A percentile compares a stretch with the other conserved stretches of the same genome.
Conservation (phyloP, 2,113 vertebrate species). For the Paracanthobrama guichenoti region DNA sequence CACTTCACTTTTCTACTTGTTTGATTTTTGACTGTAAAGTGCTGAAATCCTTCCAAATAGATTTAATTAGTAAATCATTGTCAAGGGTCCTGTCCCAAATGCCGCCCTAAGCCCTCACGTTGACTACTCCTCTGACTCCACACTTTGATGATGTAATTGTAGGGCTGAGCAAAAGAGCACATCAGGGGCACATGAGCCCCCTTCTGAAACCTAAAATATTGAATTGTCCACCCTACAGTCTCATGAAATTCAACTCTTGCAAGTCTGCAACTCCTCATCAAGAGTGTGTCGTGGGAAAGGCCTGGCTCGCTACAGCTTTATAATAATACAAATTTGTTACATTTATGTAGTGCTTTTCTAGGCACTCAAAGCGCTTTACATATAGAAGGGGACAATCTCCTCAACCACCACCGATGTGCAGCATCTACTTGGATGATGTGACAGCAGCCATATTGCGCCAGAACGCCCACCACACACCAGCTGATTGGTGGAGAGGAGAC, state of each 20-base stretch:
- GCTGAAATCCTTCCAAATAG: conserved; percentile 32
- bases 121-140: background rate
- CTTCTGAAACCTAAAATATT: background rate
- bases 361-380: too few relatives aligned
- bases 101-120: background rate
- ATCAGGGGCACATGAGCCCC: background rate
- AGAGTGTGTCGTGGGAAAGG: background rate
- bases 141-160: conserved; percentile 6
- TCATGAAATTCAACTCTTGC: background rate
- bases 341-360: too few relatives aligned
- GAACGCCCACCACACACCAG: too few relatives aligned
- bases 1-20: background rate
- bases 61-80: conserved; percentile 13
- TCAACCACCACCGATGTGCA: too few relatives aligned
- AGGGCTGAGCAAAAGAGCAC: conserved; percentile 2
- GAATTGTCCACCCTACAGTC: background rate
- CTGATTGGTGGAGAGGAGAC: too few relatives aligned
- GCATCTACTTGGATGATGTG: too few relatives aligned
- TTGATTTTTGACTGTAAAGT: conserved; percentile 37
- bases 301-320: background rate
- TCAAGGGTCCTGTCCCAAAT: conserved; percentile 29
- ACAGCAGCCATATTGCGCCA: too few relatives aligned
- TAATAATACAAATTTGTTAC: too few relatives aligned
- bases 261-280: background rate
- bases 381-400: too few relatives aligned